Percentiles rank a stretch among this genome's conserved stretches.
Conservation (phyloP, 2,113 vertebrate genomes). For the Callipepla squamata region DNA sequence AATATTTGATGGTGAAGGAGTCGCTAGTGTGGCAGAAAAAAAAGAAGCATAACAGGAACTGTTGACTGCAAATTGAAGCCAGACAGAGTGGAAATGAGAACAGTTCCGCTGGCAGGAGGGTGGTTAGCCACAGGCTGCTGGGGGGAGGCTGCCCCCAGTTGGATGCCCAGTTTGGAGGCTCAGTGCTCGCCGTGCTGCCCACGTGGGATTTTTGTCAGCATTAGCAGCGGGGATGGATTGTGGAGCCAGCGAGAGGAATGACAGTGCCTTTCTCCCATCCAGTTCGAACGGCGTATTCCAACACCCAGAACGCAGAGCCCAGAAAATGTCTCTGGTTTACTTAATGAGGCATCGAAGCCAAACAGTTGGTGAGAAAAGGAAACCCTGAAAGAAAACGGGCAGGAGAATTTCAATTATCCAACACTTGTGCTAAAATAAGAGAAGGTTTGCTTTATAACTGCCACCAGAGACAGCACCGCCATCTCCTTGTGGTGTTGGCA, state of each 20-base stretch:
- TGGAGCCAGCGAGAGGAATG: background rate
- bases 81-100: conserved; percentile 30
- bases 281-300: accelerated
- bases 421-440: background rate
- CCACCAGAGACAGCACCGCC: background rate
- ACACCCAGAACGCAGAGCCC: background rate
- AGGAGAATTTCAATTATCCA: background rate
- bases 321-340: conserved; percentile 1
- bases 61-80: background rate
- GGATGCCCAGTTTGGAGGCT: background rate
- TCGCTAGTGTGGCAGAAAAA: background rate
- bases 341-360: background rate
- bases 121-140: conserved; percentile 2
- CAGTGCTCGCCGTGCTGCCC: background rate
- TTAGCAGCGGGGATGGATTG: background rate
- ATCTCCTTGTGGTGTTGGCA: background rate
- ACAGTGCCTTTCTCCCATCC: background rate
- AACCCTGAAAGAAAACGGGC: background rate
- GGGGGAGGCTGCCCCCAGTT: background rate
- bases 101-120: conserved; percentile 9
- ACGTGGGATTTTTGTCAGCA: background rate
- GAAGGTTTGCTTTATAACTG: background rate
- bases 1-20: background rate
- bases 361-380: background rate
- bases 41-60: background rate